phyloP scores from a whole-genome alignment of 2,888 invertebrate species.

The Melieria omissa region DNA sequence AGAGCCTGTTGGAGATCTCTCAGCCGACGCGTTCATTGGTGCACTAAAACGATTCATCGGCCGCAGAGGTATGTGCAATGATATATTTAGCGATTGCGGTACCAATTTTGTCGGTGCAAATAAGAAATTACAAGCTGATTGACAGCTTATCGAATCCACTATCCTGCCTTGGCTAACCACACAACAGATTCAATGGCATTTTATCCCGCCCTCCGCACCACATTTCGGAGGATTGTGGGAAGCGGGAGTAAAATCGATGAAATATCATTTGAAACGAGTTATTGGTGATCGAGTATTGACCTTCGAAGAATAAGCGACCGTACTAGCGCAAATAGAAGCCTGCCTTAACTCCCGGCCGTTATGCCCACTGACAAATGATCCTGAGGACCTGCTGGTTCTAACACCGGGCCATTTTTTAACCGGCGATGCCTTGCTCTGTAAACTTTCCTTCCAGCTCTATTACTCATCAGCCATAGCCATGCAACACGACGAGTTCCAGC shows the following conservation, averaged over 20 bases:
- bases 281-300: constrained; percentile 12
- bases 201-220: constrained; percentile 28
- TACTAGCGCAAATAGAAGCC: constrained; percentile 24
- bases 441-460: no score
- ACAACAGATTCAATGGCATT: constrained; percentile 23
- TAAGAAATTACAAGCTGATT: constrained; percentile 27
- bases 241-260: constrained; percentile 1
- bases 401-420: constrained; percentile 15
- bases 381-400: neutral
- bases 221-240: constrained; percentile 16
- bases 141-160: neutral
- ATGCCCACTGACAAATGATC: constrained; percentile 9
- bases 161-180: constrained; percentile 2
- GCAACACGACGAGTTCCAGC: no score
- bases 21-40: constrained; percentile 50
- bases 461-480: no score
- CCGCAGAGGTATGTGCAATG: constrained; percentile 22
- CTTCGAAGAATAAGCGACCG: constrained; percentile 15
- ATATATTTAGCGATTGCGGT: constrained; percentile 40
- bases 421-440: neutral
- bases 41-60: constrained; percentile 50
- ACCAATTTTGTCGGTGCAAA: constrained; percentile 44
- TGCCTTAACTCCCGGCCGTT: constrained; percentile 9
- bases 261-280: constrained; percentile 10
- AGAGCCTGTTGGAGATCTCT: constrained; percentile 13